Conservation (phyloP, 2,113 vertebrate species). For the Stegastes partitus region DNA sequence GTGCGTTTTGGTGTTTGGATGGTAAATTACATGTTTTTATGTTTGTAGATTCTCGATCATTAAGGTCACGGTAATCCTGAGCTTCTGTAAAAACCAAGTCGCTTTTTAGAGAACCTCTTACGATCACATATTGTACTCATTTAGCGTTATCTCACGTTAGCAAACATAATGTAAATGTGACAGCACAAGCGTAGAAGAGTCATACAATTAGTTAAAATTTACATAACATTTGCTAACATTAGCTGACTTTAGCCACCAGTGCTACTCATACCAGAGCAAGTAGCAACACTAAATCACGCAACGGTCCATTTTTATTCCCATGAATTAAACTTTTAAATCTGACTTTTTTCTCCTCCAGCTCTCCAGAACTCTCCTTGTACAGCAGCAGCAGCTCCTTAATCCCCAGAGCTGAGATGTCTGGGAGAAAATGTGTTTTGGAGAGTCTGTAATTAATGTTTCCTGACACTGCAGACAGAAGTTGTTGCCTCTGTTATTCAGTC, state of each 20-base stretch:
- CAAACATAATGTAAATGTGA: no score
- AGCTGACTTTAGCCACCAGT: background rate
- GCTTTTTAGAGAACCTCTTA: no score
- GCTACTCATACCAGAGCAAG: background rate
- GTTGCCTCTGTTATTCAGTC: background rate
- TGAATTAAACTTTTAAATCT: background rate
- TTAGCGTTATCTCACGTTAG: no score
- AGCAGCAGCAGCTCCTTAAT: slow-evolving; percentile 4
- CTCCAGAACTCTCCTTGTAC: background rate
- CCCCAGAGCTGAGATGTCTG: background rate
- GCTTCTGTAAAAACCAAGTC: no score
- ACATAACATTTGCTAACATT: background rate
- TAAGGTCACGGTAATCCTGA: no score
- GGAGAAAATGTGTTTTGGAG: slow-evolving; percentile 1
- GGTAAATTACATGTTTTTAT: no score
- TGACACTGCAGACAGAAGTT: background rate
- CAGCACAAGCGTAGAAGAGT: no score
- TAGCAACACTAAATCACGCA: background rate
- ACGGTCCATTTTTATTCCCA: background rate
- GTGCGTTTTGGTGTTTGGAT: no score
- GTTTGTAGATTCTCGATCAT: no score
- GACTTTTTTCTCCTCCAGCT: background rate
- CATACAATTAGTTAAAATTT: no score
- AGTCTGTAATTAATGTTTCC: slow-evolving; percentile 21
- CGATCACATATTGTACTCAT: no score